Base-by-base conservation (phyloP, 2,113 vertebrate species). In the Cervus canadensis region DNA sequence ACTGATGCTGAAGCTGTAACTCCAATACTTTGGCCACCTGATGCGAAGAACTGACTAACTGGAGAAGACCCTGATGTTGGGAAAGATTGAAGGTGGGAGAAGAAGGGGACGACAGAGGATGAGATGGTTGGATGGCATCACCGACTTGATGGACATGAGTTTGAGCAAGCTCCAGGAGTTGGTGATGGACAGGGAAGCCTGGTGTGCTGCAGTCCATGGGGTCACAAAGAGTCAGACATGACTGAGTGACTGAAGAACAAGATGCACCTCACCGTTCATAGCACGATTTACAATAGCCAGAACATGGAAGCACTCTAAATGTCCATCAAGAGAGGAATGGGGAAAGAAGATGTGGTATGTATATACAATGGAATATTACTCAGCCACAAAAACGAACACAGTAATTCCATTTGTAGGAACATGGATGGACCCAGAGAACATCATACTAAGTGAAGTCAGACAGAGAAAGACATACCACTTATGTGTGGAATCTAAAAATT, bases 221-320 rank as follows among this genome's bases (percentile, higher is more conserved):
- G n/a, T 36, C n/a, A 6, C 64, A 62, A 54, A 54, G 54, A 56
- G 60, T 62, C 0, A 1, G 60, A 64, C 60, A 33, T 14, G 10
- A 2, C 60, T 28, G 59, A 62, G 60, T 3, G 14, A 64, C n/a
- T 21, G 64, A 10, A 71, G n/a, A 11, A 6, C 64, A 36, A 33
- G 1, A 33, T 0, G 5, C 15, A 6, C 28, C 21, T 25, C 28
- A 19, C 1, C 10, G 45, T 17, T 21, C 78, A 33, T 5, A 81
- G 15, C 28, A 19, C 2, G 50, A 6, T 19, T 79, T 11, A 33
- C 45, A 50, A 19, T 1, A 19, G 28, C 45, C 78, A 50, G 48
- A 28, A 50, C 28, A 5, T 12, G 78, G 28, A 33, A 30, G 28
- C 26, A 19, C 14, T 16, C 26, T 79, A 19, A 16, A 19, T 11